These are phyloP conservation scores for Gallinago media DNA, from an alignment of 2,113 vertebrate species.

Conservation along the genomic window DNA sequence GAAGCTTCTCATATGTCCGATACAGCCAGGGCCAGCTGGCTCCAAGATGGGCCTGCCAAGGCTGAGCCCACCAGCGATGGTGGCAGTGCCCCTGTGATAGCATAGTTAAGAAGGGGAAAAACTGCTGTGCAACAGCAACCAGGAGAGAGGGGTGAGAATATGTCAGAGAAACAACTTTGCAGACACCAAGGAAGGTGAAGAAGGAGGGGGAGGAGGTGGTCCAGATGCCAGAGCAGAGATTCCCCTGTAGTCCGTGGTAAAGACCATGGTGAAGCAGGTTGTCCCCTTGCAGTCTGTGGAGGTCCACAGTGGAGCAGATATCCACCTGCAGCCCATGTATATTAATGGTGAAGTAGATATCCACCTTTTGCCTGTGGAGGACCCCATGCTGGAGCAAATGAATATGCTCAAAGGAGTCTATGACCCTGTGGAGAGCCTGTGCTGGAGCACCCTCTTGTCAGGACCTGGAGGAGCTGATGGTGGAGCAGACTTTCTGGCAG, in stretches of 20 bases:
- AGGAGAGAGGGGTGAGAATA: neutral
- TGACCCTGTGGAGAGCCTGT: neutral
- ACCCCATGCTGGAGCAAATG: neutral
- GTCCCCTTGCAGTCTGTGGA: neutral
- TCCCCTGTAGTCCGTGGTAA: fast-evolving
- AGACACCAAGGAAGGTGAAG: neutral
- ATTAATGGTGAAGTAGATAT: neutral
- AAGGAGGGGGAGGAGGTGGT: neutral
- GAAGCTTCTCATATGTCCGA: neutral
- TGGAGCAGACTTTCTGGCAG: neutral
- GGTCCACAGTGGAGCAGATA: neutral
- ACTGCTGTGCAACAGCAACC: neutral
- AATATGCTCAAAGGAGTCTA: neutral
- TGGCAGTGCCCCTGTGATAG: fast-evolving
- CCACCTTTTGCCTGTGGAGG: neutral
- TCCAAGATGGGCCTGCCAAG: neutral
- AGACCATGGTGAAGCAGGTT: neutral
- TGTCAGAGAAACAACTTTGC: neutral
- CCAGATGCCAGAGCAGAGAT: neutral
- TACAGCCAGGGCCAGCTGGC: neutral
- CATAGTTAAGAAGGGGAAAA: neutral
- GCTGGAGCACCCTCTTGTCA: neutral
- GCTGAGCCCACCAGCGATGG: fast-evolving
- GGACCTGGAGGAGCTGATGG: neutral
- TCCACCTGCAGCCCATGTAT: neutral